Evolutionary conservation across 2,113 vertebrate species (phyloP).

Genomic region (Heterochromis multidens): DNA sequence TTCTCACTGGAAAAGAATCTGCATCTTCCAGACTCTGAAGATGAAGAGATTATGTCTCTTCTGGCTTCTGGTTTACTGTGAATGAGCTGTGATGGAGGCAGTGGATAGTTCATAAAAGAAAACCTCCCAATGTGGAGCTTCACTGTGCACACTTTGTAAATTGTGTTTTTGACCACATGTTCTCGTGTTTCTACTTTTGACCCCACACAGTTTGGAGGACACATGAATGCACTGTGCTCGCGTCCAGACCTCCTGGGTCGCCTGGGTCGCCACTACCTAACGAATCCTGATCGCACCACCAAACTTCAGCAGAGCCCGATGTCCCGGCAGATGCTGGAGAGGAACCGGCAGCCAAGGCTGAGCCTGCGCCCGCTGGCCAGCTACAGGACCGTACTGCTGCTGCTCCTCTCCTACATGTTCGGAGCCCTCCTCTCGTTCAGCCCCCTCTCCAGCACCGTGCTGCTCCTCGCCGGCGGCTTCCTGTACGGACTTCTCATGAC

Average conservation of each 20-base stretch:
- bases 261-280: constrained; percentile 83
- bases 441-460: constrained; percentile 73
- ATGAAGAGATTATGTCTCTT: too few species aligned
- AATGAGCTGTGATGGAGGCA: too few species aligned
- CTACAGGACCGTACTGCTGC: constrained; percentile 81
- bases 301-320: constrained; percentile 64
- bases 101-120: too few species aligned
- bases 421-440: constrained; percentile 78
- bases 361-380: constrained; percentile 89
- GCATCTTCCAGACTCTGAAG: too few species aligned
- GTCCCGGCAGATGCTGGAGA: neutral
- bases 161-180: fast-evolving
- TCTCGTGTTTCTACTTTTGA: neutral
- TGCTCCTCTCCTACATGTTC: constrained; percentile 77
- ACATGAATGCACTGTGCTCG: constrained; percentile 83
- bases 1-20: too few species aligned
- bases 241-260: constrained; percentile 84
- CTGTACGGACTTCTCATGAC: constrained; percentile 80
- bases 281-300: neutral
- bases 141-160: neutral
- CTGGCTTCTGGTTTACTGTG: too few species aligned
- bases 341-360: constrained; percentile 68
- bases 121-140: neutral
- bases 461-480: constrained; percentile 73
- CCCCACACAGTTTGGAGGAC: constrained; percentile 78